Conservation (phyloP, 2,888 invertebrate species). For the Hartigia nigra region DNA sequence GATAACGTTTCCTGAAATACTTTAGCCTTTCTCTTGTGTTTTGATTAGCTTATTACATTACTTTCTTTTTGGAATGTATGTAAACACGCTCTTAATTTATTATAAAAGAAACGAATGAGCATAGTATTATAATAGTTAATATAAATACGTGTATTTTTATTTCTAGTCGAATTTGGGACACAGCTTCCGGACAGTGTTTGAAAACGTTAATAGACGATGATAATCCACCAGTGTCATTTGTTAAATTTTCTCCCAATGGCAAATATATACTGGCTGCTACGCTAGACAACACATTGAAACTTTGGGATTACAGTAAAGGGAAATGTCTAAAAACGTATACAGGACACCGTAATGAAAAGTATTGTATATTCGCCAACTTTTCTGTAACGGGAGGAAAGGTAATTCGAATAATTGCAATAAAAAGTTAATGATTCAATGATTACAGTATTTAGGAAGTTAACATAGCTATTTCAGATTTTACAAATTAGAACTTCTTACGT, state of each 20-base stretch:
- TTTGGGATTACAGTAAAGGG: slow-evolving; percentile 99
- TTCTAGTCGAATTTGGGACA: slow-evolving; percentile 98
- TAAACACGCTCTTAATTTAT: not conserved
- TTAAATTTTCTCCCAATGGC: slow-evolving; percentile 99
- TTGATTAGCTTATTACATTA: too few relatives aligned
- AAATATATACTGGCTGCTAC: slow-evolving; percentile 99
- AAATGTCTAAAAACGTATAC: slow-evolving; percentile 98
- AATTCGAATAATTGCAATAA: slow-evolving; percentile 26
- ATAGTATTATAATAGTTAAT: not conserved
- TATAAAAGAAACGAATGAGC: not conserved
- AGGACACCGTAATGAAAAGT: slow-evolving; percentile 99
- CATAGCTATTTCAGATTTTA: too few relatives aligned
- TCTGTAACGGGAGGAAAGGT: slow-evolving; percentile 99
- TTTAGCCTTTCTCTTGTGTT: too few relatives aligned
- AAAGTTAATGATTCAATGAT: too few relatives aligned
- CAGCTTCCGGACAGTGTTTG: slow-evolving; percentile 97
- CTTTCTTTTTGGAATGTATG: too few relatives aligned
- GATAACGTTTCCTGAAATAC: too few relatives aligned
- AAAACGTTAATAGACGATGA: slow-evolving; percentile 99
- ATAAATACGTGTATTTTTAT: slow-evolving; percentile 7
- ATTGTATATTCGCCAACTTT: slow-evolving; percentile 99
- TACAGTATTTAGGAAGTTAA: too few relatives aligned
- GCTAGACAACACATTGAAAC: slow-evolving; percentile 95
- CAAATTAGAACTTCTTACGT: too few relatives aligned
- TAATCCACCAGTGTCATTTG: slow-evolving; percentile 99